These are phyloP conservation scores for Zenarchopterus dispar DNA, from an alignment of 2,797 vertebrate species.

Conservation along the genomic window DNA sequence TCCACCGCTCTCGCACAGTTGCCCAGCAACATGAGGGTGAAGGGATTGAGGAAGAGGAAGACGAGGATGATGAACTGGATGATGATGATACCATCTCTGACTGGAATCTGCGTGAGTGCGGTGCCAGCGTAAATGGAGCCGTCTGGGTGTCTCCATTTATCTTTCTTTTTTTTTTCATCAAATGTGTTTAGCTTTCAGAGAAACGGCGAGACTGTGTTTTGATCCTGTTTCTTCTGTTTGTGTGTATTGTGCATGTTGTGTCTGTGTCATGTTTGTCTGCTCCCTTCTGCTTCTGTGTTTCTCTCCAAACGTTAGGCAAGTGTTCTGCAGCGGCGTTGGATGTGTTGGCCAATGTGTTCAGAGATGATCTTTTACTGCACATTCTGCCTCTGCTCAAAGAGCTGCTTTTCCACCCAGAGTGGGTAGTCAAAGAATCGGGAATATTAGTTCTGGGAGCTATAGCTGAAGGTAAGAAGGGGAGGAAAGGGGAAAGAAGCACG, in stretches of 20 bases:
- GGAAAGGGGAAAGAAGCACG: neutral
- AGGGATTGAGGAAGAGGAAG: conserved; percentile 90
- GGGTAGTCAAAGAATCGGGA: conserved; percentile 96
- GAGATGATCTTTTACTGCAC: conserved; percentile 92
- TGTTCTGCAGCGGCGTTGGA: conserved; percentile 96
- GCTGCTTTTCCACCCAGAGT: conserved; percentile 93
- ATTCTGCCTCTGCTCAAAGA: conserved; percentile 94
- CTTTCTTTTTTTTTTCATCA: neutral
- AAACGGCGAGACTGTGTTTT: conserved; percentile 6
- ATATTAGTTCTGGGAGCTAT: conserved; percentile 96
- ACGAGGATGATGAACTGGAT: conserved; percentile 92
- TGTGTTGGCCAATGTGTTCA: conserved; percentile 94
- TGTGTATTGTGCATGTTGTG: conserved; percentile 29
- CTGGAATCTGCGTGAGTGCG: conserved; percentile 93
- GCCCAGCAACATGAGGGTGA: conserved; percentile 94
- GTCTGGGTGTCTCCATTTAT: neutral
- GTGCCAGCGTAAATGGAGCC: conserved; percentile 1
- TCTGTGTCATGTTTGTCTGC: conserved; percentile 43
- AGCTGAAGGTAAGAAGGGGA: conserved; percentile 86
- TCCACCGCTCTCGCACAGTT: conserved; percentile 94
- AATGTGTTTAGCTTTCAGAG: neutral
- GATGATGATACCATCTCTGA: conserved; percentile 96
- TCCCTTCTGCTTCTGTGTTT: conserved; percentile 29
- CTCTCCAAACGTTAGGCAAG: conserved; percentile 83
- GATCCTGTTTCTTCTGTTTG: conserved; percentile 30